Evolutionary conservation across 2,888 invertebrate species (phyloP), one percentile per base, ranked within the genome.

Genomic region (Drosophila quinaria): DNA sequence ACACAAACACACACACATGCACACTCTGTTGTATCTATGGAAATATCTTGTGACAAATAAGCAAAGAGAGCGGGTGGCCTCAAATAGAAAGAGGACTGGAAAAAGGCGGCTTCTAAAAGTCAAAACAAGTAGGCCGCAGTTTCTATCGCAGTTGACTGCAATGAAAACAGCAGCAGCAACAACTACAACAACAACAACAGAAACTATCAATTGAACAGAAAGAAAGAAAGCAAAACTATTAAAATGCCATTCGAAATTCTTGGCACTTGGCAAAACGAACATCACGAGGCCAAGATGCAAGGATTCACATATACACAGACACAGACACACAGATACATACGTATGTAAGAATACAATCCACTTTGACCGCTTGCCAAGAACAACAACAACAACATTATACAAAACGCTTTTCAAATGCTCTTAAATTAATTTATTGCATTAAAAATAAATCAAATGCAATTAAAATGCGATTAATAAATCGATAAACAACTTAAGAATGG

Each of bases 161-260:
- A 70, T 47, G 15, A 55, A 42, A 50, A 22, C 22, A 51, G 3
- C 22, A 50, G 15, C 17, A 10, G 13, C 29, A 50, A 35, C 35
- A 63, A 51, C 35, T 50, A 55, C 29, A 56, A 41, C 49, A 55
- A 31, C 22, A 56, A 22, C 4, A 37, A 33, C 17, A 49, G 50
- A 33, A 59, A 67, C 37, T 35, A 47, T 19, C 42, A 60, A 41
- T 47, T 11, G 22, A n/a, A 13, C 29, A 37, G 44, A 39, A 66
- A 54, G 59, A 39, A 66, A 58, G 59, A 68, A 56, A 58, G 78
- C 74, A 46, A 73, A 84, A 83, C 83, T 83, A 84, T 83, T 83
- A 83, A 83, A 83, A 80, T 82, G 72, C 75, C 81, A 83, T 84
- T 81, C 51, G 52, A 81, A 80, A 83, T 78, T 78, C 78, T 81